Evolutionary conservation across 2,797 vertebrate species (phyloP), one percentile per base, ranked within the genome.

Genomic region (Pteropus rufus): DNA sequence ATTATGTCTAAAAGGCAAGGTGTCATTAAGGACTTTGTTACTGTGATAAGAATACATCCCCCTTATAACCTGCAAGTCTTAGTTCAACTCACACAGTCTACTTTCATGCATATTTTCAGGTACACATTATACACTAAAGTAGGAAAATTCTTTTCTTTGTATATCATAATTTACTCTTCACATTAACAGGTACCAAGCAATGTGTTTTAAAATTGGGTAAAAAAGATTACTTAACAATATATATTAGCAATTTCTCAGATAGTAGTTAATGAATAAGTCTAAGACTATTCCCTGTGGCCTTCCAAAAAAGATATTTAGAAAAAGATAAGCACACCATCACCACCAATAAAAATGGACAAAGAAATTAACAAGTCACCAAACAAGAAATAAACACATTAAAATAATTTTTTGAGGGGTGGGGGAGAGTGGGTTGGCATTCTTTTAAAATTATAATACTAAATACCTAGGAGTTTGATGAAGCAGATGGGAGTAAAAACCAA

Each of bases 321-420:
- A 75, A 81, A 75, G 11, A 60, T 39, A 8, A 73, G 18, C 46
- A 77, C 10, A 46, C 7, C 54, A 90, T 3, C 72, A 92, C 5
- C 54, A 89, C 3, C 72, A 92, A 16, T 31, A 94, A 65, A 79
- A 76, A 67, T 19, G 18, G 79, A 80, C 52, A 73, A 62, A 39
- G n/a, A 81, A 77, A 82, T 76, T 14, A 89, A 26, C 8, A 73
- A 77, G 31, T 41, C 46, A 82, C 34, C 75, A 70, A 92, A 85
- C 3, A 56, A 88, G 58, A 96, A 95, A 95, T 72, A 73, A 87
- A 73, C 44, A 84, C 34, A 72, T 41, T 46, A 82, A 58, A 91
- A 70, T 29, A 44, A 21, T 67, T 87, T 88, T 89, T 67, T 88
- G 49, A 24, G 6, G 7, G 18, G 24, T 16, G 21, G 23, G 21